Conservation (phyloP, 2,113 vertebrate genomes). For the Gobius niger region DNA sequence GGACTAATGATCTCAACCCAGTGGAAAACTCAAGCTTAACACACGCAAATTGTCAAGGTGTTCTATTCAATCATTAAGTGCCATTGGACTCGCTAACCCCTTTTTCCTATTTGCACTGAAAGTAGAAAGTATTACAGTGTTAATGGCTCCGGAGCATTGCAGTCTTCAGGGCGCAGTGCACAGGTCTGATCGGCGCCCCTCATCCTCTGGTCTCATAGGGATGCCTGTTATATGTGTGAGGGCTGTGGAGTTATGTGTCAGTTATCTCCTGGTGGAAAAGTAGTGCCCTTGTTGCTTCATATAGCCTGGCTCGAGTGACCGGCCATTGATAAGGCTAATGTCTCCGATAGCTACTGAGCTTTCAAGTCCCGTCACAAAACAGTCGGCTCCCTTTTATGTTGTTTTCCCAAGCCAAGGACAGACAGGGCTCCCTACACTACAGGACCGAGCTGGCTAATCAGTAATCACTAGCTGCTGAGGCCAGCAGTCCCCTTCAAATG, state of each 20-base stretch:
- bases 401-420: constrained; percentile 89
- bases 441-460: constrained; percentile 84
- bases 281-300: constrained; percentile 85
- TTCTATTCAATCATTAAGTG: constrained; percentile 67
- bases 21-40: constrained; percentile 52
- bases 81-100: constrained; percentile 56
- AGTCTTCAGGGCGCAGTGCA: constrained; percentile 31
- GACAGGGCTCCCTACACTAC: constrained; percentile 76
- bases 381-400: constrained; percentile 88
- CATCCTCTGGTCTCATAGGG: constrained; percentile 28
- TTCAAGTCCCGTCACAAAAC: constrained; percentile 87
- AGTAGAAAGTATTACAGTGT: background rate
- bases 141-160: constrained; percentile 8
- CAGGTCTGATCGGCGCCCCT: constrained; percentile 14
- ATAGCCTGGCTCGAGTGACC: constrained; percentile 78
- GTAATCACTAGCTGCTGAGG: constrained; percentile 84
- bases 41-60: constrained; percentile 47
- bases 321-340: constrained; percentile 85
- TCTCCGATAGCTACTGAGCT: constrained; percentile 86
- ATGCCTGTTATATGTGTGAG: constrained; percentile 36
- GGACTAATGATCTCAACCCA: constrained; percentile 44
- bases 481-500: constrained; percentile 67
- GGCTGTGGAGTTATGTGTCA: constrained; percentile 61
- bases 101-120: constrained; percentile 15
- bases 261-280: constrained; percentile 80